Base-by-base conservation (phyloP, 2,113 vertebrate genomes). In the Hemibagrus wyckioides region DNA sequence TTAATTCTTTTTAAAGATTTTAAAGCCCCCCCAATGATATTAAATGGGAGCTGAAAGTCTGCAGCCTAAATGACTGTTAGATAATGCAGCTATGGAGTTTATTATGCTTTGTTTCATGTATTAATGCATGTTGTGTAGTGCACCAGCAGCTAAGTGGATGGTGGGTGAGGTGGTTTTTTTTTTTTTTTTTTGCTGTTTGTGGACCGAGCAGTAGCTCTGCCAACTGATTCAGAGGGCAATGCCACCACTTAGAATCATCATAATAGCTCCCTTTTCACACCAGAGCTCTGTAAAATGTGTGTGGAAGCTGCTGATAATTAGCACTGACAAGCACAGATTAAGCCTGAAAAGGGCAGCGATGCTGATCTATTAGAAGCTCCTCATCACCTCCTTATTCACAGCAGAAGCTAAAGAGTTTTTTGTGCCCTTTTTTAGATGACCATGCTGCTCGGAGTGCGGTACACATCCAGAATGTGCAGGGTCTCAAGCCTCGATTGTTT, bases 301-400 rank as follows among this genome's bases (percentile, higher is more conserved):
- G 50, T 73, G 48, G 48, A 84, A 56, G 67, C 65, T 71, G 83
- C 67, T 75, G 48, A 73, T 84, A 84, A 84, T 84, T 84, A 84
- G 83, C 83, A 41, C n/a, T 39, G 83, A 71, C 83, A 44, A 57
- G 67, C 15, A 44, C 59, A 56, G 67, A 71, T 71, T 84, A 56
- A 25, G 50, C 36, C 50, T 73, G 52, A 84, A 84, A 56, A 84
- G 82, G 82, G 63, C 82, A 84, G 61, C 30, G 30, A 56, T 84
- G 82, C 44, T 84, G 82, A 54, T 71, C 82, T 71, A 84, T 84
- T 84, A 84, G 61, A 67, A 83, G 63, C 82, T 83, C 41, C 41
- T 83, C 57, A 83, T 67, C 59, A 65, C 81, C 39, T 48, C 59
- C 59, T 83, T 63, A 67, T 83, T 83, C 59, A 33, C 61, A 21